Percentiles rank a stretch among this genome's conserved stretches.
Evolutionary conservation across 2,113 vertebrate species (phyloP).

Genomic region (Nibea albiflora): DNA sequence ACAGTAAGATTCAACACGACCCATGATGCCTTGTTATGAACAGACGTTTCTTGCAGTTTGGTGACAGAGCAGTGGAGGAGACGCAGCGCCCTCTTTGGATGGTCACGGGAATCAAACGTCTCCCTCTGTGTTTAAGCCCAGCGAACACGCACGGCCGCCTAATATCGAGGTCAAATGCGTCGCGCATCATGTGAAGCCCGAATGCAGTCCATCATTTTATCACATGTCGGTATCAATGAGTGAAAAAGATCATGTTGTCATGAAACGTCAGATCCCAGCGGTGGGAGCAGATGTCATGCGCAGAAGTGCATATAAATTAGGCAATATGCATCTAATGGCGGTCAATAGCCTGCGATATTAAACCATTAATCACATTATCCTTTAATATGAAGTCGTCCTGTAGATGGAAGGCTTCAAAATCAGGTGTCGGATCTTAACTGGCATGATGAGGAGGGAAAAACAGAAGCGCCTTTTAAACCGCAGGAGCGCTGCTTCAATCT

Average conservation of each 20-base stretch:
- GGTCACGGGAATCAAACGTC: neutral
- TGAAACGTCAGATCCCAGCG: neutral
- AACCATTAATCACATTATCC: neutral
- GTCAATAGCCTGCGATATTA: constrained; percentile 6
- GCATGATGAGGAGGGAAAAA: constrained; percentile 1
- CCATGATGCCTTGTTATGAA: neutral
- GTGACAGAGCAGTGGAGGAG: constrained; percentile 49
- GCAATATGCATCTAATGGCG: constrained; percentile 29
- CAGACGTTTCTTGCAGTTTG: constrained; percentile 22
- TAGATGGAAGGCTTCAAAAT: neutral
- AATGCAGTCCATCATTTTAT: neutral
- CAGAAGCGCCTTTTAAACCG: neutral
- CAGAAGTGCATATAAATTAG: constrained; percentile 38
- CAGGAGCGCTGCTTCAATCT: fast-evolving
- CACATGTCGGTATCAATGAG: neutral
- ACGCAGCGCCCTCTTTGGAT: constrained; percentile 77
- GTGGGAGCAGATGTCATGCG: constrained; percentile 34
- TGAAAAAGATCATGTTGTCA: neutral
- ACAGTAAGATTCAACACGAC: neutral
- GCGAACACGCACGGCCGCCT: constrained; percentile 20
- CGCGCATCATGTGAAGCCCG: constrained; percentile 12
- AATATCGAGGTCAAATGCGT: constrained; percentile 57
- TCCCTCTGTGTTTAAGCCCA: constrained; percentile 7
- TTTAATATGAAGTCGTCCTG: neutral
- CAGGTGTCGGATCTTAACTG: constrained; percentile 18